Conservation (phyloP, 2,797 vertebrate species). For the Eutrigla gurnardus region DNA sequence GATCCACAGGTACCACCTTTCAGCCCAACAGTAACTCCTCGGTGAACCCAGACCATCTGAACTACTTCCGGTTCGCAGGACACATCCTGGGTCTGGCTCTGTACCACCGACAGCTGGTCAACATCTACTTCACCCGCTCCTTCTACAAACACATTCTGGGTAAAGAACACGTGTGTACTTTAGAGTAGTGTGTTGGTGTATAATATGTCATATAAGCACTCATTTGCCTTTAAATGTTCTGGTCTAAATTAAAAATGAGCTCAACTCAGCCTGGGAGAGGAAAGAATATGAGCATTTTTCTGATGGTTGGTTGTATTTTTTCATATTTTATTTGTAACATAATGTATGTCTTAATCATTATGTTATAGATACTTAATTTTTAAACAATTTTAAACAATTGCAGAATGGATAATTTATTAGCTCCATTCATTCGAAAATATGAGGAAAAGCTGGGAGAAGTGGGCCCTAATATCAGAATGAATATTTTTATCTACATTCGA, state of each 20-base stretch:
- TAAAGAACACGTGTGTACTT: conserved; percentile 61
- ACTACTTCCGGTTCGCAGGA: conserved; percentile 97
- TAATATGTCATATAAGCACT: neutral
- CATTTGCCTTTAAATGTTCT: neutral
- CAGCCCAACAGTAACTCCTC: conserved; percentile 99
- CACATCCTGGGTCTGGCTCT: conserved; percentile 96
- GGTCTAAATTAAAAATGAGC: neutral
- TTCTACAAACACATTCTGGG: conserved; percentile 99
- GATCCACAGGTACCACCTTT: conserved; percentile 92
- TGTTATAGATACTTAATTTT: neutral
- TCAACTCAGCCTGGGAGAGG: neutral
- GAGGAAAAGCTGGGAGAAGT: too few species aligned
- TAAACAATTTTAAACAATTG: neutral
- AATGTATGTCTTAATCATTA: neutral
- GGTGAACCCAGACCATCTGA: conserved; percentile 98
- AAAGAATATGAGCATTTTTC: neutral
- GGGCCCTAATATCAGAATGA: too few species aligned
- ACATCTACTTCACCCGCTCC: conserved; percentile 99
- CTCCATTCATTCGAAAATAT: too few species aligned
- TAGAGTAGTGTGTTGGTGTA: neutral
- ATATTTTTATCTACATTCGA: too few species aligned
- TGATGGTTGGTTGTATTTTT: too few species aligned
- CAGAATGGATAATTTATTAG: too few species aligned
- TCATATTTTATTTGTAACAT: neutral
- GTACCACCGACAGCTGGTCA: conserved; percentile 96